These are phyloP conservation scores for Galeruca laticollis DNA, from an alignment of 2,888 invertebrate genomes.

Conservation along the genomic window DNA sequence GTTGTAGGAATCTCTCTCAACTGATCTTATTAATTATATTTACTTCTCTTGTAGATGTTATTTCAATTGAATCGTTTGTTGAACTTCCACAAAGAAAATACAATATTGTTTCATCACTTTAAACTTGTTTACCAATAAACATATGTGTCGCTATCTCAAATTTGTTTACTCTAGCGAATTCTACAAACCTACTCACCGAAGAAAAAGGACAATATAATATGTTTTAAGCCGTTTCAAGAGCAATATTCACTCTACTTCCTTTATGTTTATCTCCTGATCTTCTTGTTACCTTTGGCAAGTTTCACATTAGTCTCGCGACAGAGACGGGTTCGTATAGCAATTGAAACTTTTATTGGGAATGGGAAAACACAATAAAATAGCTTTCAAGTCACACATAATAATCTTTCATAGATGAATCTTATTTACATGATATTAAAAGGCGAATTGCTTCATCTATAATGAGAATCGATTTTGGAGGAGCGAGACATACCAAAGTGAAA, in stretches of 20 bases:
- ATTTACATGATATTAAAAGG: no score
- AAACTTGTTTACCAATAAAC: background rate
- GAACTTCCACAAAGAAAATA: background rate
- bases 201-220: conserved; percentile 19
- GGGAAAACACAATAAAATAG: no score
- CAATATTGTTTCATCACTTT: background rate
- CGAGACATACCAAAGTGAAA: no score
- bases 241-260: conserved; percentile 27
- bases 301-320: conserved; percentile 17
- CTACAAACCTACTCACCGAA: conserved; percentile 12
- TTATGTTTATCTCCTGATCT: conserved; percentile 25
- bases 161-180: background rate
- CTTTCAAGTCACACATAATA: no score
- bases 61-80: background rate
- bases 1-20: no score
- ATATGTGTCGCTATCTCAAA: background rate
- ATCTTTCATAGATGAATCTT: no score
- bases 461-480: no score
- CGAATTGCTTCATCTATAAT: no score
- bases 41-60: no score
- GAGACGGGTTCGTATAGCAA: background rate
- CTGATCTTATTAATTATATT: no score
- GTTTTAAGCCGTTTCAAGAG: conserved; percentile 19
- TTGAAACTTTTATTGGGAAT: no score
- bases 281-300: conserved; percentile 26